These are phyloP conservation scores for Campylomormyrus tamandua DNA, from an alignment of 2,113 vertebrate species.

Conservation along the genomic window DNA sequence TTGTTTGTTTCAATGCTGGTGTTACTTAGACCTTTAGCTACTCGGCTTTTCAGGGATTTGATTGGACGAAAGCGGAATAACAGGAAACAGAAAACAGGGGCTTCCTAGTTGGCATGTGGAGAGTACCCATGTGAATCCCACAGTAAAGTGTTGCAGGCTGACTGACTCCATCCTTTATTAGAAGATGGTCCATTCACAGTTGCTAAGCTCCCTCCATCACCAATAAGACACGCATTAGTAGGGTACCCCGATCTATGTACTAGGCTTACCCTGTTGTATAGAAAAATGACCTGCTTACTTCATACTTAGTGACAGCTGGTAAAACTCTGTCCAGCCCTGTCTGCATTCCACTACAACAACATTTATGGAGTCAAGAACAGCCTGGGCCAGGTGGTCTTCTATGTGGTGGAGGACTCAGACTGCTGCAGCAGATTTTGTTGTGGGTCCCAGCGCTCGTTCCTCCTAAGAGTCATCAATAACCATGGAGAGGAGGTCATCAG, in stretches of 20 bases:
- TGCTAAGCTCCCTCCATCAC: background rate
- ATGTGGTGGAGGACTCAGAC: conserved; percentile 53
- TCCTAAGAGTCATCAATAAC: conserved; percentile 49
- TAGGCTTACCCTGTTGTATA: background rate
- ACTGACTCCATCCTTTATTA: background rate
- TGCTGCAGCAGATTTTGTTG: conserved; percentile 59
- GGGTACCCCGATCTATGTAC: background rate
- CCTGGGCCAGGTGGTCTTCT: conserved; percentile 51
- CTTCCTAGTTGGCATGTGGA: background rate
- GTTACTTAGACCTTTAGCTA: background rate
- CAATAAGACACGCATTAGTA: background rate
- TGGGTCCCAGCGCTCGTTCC: conserved; percentile 50
- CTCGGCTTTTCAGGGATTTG: background rate
- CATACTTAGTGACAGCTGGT: background rate
- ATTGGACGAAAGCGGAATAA: background rate
- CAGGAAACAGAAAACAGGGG: background rate
- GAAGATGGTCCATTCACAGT: background rate
- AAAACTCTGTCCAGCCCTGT: conserved; percentile 39
- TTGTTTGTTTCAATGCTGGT: background rate
- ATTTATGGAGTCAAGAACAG: conserved; percentile 57
- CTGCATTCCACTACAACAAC: conserved; percentile 57
- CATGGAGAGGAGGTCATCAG: conserved; percentile 56
- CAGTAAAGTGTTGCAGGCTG: background rate
- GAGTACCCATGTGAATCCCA: background rate
- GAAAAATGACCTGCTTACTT: background rate